Evolutionary conservation across 2,113 vertebrate species (phyloP).

Genomic region (Atrichornis clamosus): DNA sequence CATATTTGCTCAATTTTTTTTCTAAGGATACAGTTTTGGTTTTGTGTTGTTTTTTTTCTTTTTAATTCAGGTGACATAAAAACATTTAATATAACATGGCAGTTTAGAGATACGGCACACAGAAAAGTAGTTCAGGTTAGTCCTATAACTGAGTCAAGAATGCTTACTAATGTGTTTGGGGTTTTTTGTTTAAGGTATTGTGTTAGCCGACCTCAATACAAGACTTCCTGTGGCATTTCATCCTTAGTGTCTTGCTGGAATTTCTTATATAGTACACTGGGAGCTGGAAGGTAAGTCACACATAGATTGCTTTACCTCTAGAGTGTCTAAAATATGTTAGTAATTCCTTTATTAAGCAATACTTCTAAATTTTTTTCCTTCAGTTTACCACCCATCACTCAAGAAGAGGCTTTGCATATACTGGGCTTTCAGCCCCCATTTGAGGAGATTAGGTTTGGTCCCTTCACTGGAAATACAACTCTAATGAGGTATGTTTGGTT

Average conservation of each 20-base stretch:
- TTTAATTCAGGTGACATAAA: neutral
- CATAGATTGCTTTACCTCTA: neutral
- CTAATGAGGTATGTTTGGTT: conserved; percentile 86
- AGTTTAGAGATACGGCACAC: neutral
- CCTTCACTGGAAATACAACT: conserved; percentile 98
- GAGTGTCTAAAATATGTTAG: neutral
- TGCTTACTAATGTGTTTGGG: neutral
- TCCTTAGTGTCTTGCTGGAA: conserved; percentile 97
- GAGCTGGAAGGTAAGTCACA: conserved; percentile 86
- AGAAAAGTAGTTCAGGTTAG: neutral
- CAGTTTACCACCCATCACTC: conserved; percentile 93
- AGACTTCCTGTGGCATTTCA: conserved; percentile 98
- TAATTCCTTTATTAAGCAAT: neutral
- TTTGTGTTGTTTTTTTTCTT: neutral
- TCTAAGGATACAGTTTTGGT: neutral
- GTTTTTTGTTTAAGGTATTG: conserved; percentile 84
- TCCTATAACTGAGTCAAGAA: neutral
- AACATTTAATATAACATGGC: neutral
- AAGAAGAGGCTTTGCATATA: conserved; percentile 96
- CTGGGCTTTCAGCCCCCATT: conserved; percentile 96
- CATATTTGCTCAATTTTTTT: neutral
- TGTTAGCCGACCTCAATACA: conserved; percentile 96
- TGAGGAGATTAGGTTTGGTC: conserved; percentile 97
- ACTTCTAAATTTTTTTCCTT: neutral
- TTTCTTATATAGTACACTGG: conserved; percentile 94